Evolutionary conservation across 2,113 vertebrate genomes (phyloP), one percentile per base, ranked within the genome.

Genomic region (Pantherophis guttatus): DNA sequence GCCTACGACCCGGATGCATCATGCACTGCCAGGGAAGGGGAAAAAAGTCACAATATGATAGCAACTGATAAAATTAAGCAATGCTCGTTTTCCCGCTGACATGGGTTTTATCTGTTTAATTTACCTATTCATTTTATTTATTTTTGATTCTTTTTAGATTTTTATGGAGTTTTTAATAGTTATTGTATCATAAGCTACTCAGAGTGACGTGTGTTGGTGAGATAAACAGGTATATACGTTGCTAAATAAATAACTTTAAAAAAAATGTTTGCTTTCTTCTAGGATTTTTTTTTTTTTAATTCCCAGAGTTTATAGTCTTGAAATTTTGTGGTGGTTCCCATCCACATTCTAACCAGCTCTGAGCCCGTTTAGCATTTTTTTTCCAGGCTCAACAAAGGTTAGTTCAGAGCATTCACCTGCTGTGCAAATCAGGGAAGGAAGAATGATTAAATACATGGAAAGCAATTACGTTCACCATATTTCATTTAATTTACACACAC

Each of bases 61-160:
- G 59, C 26, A 65, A 29, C 10, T 29, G 10, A 65, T 65, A 29
- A 65, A 29, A 65, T 65, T 65, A 29, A 65, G 59, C 10, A 29
- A 12, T 4, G 59, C 3, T 65, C 10, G 0, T 11, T 29, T 1
- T 29, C 10, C 26, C 10, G 0, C 59, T 1, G 10, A 0, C 0
- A 3, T 65, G 26, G 3, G 3, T 29, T 65, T 65, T 65, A 29
- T 65, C 59, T 65, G 24, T 62, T 62, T 62, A 4, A 12, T 29
- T 65, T 65, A 65, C 11, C 26, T n/a, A 29, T 24, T 8, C 8
- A 0, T 8, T 24, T 59, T 59, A 59, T 65, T 65, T n/a, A 65
- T n/a, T 70, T 70, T 70, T n/a, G 11, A 70, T 13, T 70, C 11
- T n/a, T n/a, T n/a, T n/a, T 70, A n/a, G 62, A n/a, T n/a, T n/a